A percentile compares a stretch with the other conserved stretches of the same genome.
These are phyloP conservation scores for Pseudococcus jackbeardsleyi DNA, from an alignment of 2,888 invertebrate genomes.

Conservation along the genomic window DNA sequence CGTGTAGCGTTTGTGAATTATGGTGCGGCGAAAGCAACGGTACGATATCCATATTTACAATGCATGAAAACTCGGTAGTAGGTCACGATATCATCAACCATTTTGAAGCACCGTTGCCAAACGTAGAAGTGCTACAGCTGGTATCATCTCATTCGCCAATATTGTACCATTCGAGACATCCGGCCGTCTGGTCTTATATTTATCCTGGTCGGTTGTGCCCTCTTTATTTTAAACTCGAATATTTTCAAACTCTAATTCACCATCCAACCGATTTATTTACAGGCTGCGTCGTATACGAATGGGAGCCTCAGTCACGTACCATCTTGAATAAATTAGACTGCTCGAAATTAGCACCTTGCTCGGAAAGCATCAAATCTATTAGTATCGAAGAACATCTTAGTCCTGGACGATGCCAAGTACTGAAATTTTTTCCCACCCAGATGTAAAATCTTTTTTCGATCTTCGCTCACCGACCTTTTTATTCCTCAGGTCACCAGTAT, in stretches of 20 bases:
- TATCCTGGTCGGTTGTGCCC: slow-evolving; percentile 77
- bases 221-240: background rate
- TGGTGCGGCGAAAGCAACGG: slow-evolving; percentile 92
- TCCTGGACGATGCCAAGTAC: slow-evolving; percentile 81
- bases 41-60: slow-evolving; percentile 82
- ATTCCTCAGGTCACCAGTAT: slow-evolving; percentile 79
- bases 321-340: slow-evolving; percentile 88
- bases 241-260: too few species aligned
- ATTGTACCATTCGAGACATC: slow-evolving; percentile 66
- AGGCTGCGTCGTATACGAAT: slow-evolving; percentile 90
- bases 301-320: slow-evolving; percentile 79
- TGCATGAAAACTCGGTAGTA: slow-evolving; percentile 80
- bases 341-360: slow-evolving; percentile 91
- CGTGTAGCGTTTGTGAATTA: slow-evolving; percentile 75
- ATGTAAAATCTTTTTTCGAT: background rate
- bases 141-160: slow-evolving; percentile 72
- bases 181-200: slow-evolving; percentile 81
- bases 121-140: slow-evolving; percentile 80
- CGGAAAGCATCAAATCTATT: slow-evolving; percentile 91
- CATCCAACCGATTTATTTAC: background rate
- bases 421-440: background rate
- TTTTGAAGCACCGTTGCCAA: slow-evolving; percentile 74
- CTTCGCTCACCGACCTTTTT: background rate
- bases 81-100: slow-evolving; percentile 81
- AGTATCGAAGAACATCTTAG: slow-evolving; percentile 89